Evolutionary conservation across 2,113 vertebrate genomes (phyloP), one percentile per base, ranked within the genome.

Genomic region (Phalacrocorax carbo): DNA sequence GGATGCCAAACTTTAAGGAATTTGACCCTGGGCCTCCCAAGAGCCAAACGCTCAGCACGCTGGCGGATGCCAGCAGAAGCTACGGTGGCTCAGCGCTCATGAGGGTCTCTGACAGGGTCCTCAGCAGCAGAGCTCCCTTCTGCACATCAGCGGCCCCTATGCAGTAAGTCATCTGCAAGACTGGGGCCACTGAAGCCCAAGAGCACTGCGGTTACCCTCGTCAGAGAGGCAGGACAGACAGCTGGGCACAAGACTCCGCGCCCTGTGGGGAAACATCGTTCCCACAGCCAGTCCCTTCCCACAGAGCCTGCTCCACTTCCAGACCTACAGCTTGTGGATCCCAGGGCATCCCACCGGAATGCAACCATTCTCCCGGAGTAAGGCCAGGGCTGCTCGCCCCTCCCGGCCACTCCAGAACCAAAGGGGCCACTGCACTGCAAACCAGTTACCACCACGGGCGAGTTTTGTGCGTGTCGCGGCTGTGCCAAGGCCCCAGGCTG

Each of bases 401-500:
- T 54, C 32, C 32, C 2, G 21, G 15, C 32, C 71, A 20, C 42
- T 44, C 54, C 60, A 55, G 61, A 44, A 52, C 30, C 40, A n/a
- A 25, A 54, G 18, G 27, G 79, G 9, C 23, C 42, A 13, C 23
- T 4, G 21, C 83, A 40, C 48, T 20, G 22, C 48, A 11, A 42
- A 29, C 15, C 34, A 48, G 70, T 12, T 5, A 13, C 49, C 40
- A 8, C 27, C 55, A 10, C 0, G 2, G 42, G 29, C 5, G 10
- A 9, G 15, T 21, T 64, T 32, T 26, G 46, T 18, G 61, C 3
- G 32, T 5, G 48, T 34, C 4, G 2, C 2, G 60, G 23, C 2
- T 62, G 78, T 27, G 54, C 38, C 0, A 0, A 38, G 46, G 61
- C n/a, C 51, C 38, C 0, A 0, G 5, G 38, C 57, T 26, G 2